Base-by-base conservation (phyloP, 2,113 vertebrate genomes). In the Leptosomus discolor region DNA sequence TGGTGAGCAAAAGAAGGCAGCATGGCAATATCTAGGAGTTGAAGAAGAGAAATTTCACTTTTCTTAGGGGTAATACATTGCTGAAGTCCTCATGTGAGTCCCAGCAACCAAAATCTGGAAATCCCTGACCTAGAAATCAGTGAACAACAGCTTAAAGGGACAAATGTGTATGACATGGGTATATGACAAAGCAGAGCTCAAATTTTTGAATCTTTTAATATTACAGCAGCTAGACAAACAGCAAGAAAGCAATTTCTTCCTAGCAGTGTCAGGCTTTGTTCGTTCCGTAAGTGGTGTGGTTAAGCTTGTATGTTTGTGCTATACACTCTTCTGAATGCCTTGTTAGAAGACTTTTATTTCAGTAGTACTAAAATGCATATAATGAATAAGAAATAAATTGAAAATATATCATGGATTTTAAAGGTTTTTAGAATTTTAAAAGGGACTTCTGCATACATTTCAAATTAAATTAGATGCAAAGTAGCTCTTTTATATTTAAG, bases 71-170 rank as follows among this genome's bases (percentile, higher is more conserved):
- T 14, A 54, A 5, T 39, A 29, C 2, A 4, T 29, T 26, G 15
- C 3, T 2, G 0, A 60, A 73, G 18, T 37, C 13, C 1, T 89
- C 23, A n/a, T 6, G 3, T 41, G 53, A 74, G 37, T 30, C 43
- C 5, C 50, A 56, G 5, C 23, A n/a, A 7, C 5, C 36, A 34
- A 58, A 48, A 13, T 20, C 23, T 53, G 29, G 8, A 71, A 83
- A 11, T 46, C 34, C 10, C 17, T 80, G 26, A 60, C 39, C 19
- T 46, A 76, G 30, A 88, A 85, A 56, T 67, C 32, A 30, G 23
- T 88, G 43, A 71, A 43, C 13, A 90, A 37, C 13, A 56, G 27
- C 21, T 70, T 48, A 45, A 83, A 30, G 8, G 9, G 6, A 3
- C 6, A 69, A 73, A 89, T 51, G 12, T 37, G 15, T 64, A 43